phyloP scores from a whole-genome alignment of 2,113 vertebrate species.

The Illadopsis cleaveri region DNA sequence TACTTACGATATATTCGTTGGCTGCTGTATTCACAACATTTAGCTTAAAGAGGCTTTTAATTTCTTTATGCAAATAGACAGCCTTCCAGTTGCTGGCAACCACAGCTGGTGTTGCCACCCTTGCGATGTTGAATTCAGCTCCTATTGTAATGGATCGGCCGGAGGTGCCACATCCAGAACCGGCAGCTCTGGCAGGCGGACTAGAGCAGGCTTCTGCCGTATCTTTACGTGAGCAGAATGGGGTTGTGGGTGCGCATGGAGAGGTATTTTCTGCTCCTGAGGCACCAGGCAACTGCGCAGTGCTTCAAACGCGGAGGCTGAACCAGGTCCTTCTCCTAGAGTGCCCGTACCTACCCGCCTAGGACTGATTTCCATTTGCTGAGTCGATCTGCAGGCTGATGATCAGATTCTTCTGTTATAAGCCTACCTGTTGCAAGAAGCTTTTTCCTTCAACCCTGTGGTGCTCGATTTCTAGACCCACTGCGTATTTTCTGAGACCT shows the following conservation, averaged over 20 bases:
- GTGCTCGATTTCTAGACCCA: background rate
- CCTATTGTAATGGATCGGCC: background rate
- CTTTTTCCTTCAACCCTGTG: background rate
- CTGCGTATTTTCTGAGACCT: background rate
- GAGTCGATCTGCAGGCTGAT: background rate
- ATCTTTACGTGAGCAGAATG: constrained; percentile 37
- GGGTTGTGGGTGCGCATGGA: constrained; percentile 4
- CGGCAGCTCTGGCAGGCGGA: background rate
- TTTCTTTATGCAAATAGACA: background rate
- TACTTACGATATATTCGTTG: background rate
- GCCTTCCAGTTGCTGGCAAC: background rate
- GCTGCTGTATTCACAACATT: background rate
- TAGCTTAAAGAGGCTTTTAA: background rate
- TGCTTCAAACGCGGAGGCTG: background rate
- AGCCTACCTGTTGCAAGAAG: constrained; percentile 17
- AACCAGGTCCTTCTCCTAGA: background rate
- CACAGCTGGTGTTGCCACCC: background rate
- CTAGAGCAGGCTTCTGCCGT: background rate
- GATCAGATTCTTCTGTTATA: background rate
- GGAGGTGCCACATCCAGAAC: background rate
- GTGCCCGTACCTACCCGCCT: background rate
- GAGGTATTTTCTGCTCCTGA: background rate
- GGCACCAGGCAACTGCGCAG: constrained; percentile 34
- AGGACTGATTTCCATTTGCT: background rate
- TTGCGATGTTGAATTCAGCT: background rate